Percentiles rank a stretch among this genome's conserved stretches.
Evolutionary conservation across 2,797 vertebrate species (phyloP).

Genomic region (Menidia menidia): DNA sequence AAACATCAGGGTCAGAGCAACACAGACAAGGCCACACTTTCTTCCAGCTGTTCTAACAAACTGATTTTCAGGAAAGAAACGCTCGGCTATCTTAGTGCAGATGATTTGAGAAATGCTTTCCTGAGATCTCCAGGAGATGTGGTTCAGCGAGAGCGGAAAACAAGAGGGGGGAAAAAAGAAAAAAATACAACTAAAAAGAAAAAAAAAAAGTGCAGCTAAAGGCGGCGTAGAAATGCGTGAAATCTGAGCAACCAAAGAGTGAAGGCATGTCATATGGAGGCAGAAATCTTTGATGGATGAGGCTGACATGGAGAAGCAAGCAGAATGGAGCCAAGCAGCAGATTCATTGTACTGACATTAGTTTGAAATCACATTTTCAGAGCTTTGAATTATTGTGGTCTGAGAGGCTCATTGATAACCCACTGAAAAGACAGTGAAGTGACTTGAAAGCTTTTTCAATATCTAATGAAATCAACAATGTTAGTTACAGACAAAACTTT

Average conservation of each 20-base stretch:
- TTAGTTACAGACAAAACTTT: background rate
- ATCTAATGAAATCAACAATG: background rate
- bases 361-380: background rate
- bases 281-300: slow-evolving; percentile 43
- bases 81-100: slow-evolving; percentile 16
- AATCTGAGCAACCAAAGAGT: slow-evolving; percentile 51
- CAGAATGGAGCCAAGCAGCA: slow-evolving; percentile 60
- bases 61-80: slow-evolving; percentile 24
- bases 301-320: slow-evolving; percentile 62
- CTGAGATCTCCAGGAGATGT: slow-evolving; percentile 41
- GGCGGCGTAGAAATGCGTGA: slow-evolving; percentile 49
- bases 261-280: slow-evolving; percentile 45
- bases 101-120: slow-evolving; percentile 32
- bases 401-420: slow-evolving; percentile 64
- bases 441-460: slow-evolving; percentile 7
- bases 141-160: slow-evolving; percentile 18
- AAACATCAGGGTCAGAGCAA: slow-evolving; percentile 78
- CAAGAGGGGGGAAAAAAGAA: background rate
- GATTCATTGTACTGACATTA: background rate
- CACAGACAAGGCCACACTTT: slow-evolving; percentile 70
- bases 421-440: slow-evolving; percentile 41
- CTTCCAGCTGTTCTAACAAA: slow-evolving; percentile 48
- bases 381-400: slow-evolving; percentile 22
- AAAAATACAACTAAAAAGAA: no score
- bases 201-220: slow-evolving; percentile 38